Evolutionary conservation across 2,113 vertebrate species (phyloP).

Genomic region (Leiothrix lutea): DNA sequence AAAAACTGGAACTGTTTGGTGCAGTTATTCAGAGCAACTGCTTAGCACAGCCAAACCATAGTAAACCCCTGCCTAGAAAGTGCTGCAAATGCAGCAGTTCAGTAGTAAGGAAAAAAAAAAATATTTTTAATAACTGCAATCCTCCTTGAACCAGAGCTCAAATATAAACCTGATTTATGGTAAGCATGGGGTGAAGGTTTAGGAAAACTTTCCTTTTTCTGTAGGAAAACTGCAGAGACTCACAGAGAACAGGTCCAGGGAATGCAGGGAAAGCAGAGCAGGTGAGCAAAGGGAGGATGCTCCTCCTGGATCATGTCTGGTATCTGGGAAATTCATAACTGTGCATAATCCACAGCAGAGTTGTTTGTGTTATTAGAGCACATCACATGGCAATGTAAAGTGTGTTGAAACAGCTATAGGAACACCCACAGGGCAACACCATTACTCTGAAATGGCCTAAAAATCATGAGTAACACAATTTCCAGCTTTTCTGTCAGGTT

Average conservation of each 20-base stretch:
- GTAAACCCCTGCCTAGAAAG: background rate
- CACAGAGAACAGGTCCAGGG: background rate
- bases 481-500: background rate
- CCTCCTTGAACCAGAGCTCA: background rate
- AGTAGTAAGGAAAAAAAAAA: background rate
- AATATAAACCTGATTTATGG: background rate
- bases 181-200: background rate
- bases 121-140: background rate
- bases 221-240: background rate
- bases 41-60: background rate
- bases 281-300: background rate
- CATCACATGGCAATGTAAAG: rapidly evolving
- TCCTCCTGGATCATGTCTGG: background rate
- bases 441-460: background rate
- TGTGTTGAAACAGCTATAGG: background rate
- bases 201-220: background rate
- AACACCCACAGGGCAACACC: background rate
- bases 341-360: background rate
- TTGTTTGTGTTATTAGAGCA: background rate
- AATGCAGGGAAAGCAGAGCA: background rate
- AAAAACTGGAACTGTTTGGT: constrained; percentile 74
- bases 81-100: background rate
- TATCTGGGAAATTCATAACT: background rate
- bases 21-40: constrained; percentile 30
- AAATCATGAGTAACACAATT: background rate